Conservation (phyloP, 2,797 vertebrate species). For the Champsocephalus esox region DNA sequence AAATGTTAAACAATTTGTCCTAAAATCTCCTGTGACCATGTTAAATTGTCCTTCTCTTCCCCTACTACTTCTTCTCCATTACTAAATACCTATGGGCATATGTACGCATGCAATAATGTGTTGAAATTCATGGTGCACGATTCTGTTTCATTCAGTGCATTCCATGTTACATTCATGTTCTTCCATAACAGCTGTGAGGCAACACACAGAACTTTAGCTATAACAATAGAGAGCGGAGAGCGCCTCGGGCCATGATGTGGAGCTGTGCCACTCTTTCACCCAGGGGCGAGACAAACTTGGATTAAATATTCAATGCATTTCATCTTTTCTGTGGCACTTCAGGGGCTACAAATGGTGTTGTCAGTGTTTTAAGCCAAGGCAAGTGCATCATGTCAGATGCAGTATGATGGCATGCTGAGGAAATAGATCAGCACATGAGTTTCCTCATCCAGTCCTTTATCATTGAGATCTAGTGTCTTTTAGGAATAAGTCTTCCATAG, state of each 20-base stretch:
- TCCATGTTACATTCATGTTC: conserved; percentile 38
- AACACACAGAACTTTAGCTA: conserved; percentile 36
- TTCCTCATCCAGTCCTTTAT: not conserved
- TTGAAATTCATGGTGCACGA: not conserved
- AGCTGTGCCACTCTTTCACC: conserved; percentile 37
- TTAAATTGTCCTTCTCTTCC: not conserved
- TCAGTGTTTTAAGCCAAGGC: conserved; percentile 48
- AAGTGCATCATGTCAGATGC: conserved; percentile 31
- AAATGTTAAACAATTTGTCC: conserved; percentile 11
- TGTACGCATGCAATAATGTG: not conserved
- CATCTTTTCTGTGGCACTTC: conserved; percentile 51
- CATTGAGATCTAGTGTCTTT: not conserved
- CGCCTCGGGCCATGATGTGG: conserved; percentile 35
- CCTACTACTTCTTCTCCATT: not conserved
- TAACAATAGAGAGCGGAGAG: conserved; percentile 44
- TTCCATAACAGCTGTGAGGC: conserved; percentile 34
- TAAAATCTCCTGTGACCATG: not conserved
- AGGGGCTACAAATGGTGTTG: conserved; percentile 54
- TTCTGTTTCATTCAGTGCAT: conserved; percentile 10
- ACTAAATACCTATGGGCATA: not conserved
- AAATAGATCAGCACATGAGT: conserved; percentile 16
- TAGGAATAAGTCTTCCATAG: not conserved
- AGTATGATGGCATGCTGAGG: not conserved
- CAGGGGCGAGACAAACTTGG: conserved; percentile 11
- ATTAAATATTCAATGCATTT: conserved; percentile 67